A percentile compares a stretch with the other conserved stretches of the same genome.
phyloP scores from a whole-genome alignment of 2,888 invertebrate genomes.

The Nemoura dubitans region DNA sequence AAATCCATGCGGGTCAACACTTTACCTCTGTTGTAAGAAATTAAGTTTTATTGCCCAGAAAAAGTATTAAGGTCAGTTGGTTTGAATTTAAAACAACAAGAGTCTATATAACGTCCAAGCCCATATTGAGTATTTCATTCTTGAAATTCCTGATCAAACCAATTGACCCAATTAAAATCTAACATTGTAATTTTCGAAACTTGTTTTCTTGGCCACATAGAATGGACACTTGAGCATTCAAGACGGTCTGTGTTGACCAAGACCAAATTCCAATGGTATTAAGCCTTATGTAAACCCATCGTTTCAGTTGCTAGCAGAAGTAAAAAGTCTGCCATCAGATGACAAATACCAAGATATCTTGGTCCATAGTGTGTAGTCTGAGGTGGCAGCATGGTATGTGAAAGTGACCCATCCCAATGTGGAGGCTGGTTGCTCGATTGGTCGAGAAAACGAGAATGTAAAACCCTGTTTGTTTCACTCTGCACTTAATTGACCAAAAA shows the following conservation, averaged over 20 bases:
- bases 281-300: background rate
- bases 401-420: constrained; percentile 34
- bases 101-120: background rate
- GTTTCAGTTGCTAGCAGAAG: background rate
- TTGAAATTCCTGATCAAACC: background rate
- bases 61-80: background rate
- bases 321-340: too few species aligned
- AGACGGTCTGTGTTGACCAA: background rate
- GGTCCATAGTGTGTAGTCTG: background rate
- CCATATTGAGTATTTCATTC: background rate
- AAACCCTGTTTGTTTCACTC: constrained; percentile 26
- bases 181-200: background rate
- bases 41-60: background rate
- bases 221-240: background rate
- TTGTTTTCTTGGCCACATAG: background rate
- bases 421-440: background rate
- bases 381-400: constrained; percentile 7
- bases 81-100: background rate
- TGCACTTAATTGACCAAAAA: constrained; percentile 26
- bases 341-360: background rate
- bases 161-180: background rate
- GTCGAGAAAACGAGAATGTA: constrained; percentile 1
- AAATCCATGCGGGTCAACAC: background rate
- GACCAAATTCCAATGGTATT: background rate
- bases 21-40: background rate